Evolutionary conservation across 2,113 vertebrate genomes (phyloP), one percentile per base, ranked within the genome.

Genomic region (Myxocyprinus asiaticus): DNA sequence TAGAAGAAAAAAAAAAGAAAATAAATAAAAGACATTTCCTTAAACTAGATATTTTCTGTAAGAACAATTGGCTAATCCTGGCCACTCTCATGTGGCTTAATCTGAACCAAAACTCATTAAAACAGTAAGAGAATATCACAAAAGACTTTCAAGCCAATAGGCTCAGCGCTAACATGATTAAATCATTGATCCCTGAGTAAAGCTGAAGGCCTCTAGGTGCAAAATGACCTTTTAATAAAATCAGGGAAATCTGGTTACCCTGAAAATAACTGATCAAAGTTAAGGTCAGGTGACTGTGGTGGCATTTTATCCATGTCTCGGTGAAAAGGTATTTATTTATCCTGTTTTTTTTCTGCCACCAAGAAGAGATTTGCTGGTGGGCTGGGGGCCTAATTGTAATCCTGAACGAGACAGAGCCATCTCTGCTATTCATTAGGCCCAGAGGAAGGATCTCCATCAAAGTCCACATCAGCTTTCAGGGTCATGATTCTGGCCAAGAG

Each of bases 221-320:
- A 87, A 93, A 93, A 93, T 85, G 85, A 84, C 84, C 88, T 83
- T 89, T 92, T 91, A 94, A 93, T 90, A 87, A 91, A 94, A 93
- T 93, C 89, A 91, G 87, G 85, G 84, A 88, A 94, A 94, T 89
- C 83, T 87, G 76, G 91, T 94, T 94, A 92, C 88, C 87, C 67
- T 85, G 86, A 91, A 91, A 94, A 93, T 93, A 91, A 92, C 91
- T 88, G 90, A 93, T 94, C 89, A 93, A 90, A 93, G 90, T 92
- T 89, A 90, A 83, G 91, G 88, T 84, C 77, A 86, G 82, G 82
- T 90, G 85, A 90, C 59, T 51, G 75, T 63, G 79, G 83, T 88
- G 76, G 78, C 83, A 71, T 86, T 88, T 91, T 72, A 82, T 87
- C 84, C 81, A 72, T 81, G 72, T 87, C 87, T 75, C 80, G 83